Conservation (phyloP, 2,888 invertebrate genomes). For the Polymixis flavicincta region DNA sequence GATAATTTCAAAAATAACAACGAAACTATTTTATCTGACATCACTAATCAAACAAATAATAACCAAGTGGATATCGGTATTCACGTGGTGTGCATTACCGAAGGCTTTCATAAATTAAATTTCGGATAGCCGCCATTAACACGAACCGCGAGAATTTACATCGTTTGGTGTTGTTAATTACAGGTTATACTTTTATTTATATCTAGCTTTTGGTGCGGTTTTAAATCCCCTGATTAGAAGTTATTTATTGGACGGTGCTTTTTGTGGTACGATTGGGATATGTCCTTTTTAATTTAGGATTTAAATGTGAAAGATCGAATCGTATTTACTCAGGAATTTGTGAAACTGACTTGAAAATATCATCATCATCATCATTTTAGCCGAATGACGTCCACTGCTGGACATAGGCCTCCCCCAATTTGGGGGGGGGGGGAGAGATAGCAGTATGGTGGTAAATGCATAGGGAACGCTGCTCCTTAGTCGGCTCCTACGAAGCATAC, state of each 20-base stretch:
- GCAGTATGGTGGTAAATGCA: too few species aligned
- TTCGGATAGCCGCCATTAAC: slow-evolving; percentile 60
- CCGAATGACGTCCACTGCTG: too few species aligned
- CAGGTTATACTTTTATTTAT: slow-evolving; percentile 59
- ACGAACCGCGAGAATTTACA: slow-evolving; percentile 49
- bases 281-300: slow-evolving; percentile 5
- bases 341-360: neutral
- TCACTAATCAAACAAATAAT: slow-evolving; percentile 25
- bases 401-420: too few species aligned
- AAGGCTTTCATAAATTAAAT: slow-evolving; percentile 57
- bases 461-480: too few species aligned
- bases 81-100: slow-evolving; percentile 36
- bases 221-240: slow-evolving; percentile 34
- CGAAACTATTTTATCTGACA: neutral
- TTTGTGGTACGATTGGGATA: neutral
- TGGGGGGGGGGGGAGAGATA: too few species aligned
- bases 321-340: neutral
- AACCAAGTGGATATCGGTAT: slow-evolving; percentile 10
- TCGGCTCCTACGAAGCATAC: too few species aligned
- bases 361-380: too few species aligned
- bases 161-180: slow-evolving; percentile 57
- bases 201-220: slow-evolving; percentile 40
- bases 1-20: neutral
- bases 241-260: slow-evolving; percentile 22
- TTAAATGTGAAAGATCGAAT: neutral